A percentile compares a stretch with the other conserved stretches of the same genome.
phyloP scores from a whole-genome alignment of 1,140 invertebrate genomes.

The Streblospio benedicti region DNA sequence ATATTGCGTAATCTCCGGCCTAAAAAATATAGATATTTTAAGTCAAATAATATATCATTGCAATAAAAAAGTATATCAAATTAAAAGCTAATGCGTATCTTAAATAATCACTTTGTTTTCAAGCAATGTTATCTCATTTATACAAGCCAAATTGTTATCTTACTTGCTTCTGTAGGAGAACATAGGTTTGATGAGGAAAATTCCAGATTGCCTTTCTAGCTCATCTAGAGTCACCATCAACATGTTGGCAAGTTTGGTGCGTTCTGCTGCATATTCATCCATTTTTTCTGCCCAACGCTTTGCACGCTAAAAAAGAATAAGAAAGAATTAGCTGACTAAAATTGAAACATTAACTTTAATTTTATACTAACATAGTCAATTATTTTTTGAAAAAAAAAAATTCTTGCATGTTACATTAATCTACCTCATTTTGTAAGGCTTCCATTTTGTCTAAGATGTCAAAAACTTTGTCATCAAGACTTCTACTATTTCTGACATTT shows the following conservation, averaged over 20 bases:
- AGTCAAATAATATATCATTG: no score
- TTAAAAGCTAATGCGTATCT: no score
- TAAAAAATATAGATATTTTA: no score
- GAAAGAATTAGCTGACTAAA: not conserved
- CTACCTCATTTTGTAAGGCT: constrained; percentile 37
- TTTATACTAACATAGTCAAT: not conserved
- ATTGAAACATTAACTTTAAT: not conserved
- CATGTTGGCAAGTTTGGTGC: constrained; percentile 33
- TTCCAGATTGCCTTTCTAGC: constrained; percentile 43
- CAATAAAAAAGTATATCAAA: no score
- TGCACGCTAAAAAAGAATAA: constrained; percentile 33
- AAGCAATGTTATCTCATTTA: no score
- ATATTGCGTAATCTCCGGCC: no score
- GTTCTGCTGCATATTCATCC: constrained; percentile 34
- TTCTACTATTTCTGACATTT: constrained; percentile 35
- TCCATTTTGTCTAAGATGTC: constrained; percentile 41
- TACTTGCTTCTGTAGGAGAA: constrained; percentile 43
- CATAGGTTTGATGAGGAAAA: constrained; percentile 47
- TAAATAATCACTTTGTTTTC: no score
- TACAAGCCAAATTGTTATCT: no score
- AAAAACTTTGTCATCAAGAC: constrained; percentile 37
- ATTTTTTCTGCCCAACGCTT: constrained; percentile 37
- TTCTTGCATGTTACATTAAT: no score
- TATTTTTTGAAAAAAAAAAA: not conserved
- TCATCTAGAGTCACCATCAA: constrained; percentile 38